Percentiles rank a stretch among this genome's conserved stretches.
Evolutionary conservation across 1,140 invertebrate species (phyloP).

Genomic region (Trachelipus rathkii): DNA sequence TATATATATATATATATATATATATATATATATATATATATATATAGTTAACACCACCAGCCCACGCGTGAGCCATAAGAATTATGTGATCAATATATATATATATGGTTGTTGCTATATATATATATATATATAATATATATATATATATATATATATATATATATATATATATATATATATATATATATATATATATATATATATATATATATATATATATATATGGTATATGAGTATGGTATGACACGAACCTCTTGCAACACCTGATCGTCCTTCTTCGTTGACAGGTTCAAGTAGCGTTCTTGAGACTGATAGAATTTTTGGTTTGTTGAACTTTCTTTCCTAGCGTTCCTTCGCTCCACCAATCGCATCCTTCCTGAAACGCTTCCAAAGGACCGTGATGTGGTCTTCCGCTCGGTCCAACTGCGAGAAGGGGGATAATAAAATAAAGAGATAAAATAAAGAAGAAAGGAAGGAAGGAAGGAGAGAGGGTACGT

Average conservation of each 20-base stretch:
- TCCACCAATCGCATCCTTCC: conserved; percentile 88
- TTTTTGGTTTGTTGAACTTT: conserved; percentile 93
- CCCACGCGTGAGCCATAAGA: no score
- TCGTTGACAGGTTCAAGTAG: conserved; percentile 87
- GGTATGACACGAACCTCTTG: conserved; percentile 70
- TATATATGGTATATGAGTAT: neutral
- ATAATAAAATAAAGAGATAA: neutral
- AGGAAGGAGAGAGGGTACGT: neutral
- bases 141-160: no score
- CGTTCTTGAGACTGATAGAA: conserved; percentile 93
- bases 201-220: neutral
- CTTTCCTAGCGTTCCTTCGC: conserved; percentile 96
- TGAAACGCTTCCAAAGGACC: conserved; percentile 84
- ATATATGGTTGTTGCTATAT: no score
- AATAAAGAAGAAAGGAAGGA: neutral
- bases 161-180: neutral
- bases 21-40: no score
- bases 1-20: no score
- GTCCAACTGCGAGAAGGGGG: conserved; percentile 66
- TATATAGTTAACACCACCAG: no score
- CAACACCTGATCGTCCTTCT: conserved; percentile 83
- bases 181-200: neutral
- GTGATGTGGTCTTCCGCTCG: conserved; percentile 82
- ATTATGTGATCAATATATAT: no score
- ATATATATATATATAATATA: conserved; percentile 16